These are phyloP conservation scores for Priapulus caudatus DNA, from an alignment of 2,888 invertebrate genomes.

Conservation along the genomic window DNA sequence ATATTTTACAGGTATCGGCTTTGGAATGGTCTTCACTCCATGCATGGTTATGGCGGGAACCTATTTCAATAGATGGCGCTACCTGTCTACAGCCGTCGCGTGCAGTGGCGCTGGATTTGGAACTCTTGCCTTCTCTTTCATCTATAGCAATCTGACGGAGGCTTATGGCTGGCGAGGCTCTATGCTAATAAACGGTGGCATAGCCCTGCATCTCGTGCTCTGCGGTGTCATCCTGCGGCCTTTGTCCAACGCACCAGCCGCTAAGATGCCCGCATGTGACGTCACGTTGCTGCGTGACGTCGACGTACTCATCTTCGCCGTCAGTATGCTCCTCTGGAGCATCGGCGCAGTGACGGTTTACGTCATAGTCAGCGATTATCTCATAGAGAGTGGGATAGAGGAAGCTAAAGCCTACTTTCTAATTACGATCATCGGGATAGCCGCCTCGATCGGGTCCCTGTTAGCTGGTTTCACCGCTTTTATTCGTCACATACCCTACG, in stretches of 20 bases:
- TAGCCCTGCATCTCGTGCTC: not conserved
- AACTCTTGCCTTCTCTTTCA: not conserved
- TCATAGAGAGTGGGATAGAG: not conserved
- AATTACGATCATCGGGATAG: not conserved
- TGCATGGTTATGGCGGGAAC: not conserved
- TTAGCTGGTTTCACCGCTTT: not conserved
- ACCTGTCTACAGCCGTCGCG: not conserved
- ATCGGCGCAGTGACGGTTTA: not conserved
- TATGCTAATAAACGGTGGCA: not conserved
- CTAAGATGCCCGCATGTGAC: not conserved
- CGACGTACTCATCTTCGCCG: not conserved
- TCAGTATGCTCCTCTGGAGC: conserved; percentile 1
- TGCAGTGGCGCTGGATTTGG: not conserved
- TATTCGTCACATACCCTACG: not conserved
- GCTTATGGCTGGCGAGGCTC: not conserved
- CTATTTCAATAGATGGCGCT: conserved; percentile 1
- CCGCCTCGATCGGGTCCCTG: not conserved
- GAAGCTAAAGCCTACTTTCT: not conserved
- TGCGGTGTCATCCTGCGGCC: not conserved
- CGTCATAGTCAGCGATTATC: not conserved
- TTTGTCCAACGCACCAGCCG: not conserved
- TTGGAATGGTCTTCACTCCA: not conserved
- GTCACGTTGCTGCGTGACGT: not conserved
- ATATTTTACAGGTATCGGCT: not conserved
- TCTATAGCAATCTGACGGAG: not conserved